Evolutionary conservation across 2,797 vertebrate genomes (phyloP), one percentile per base, ranked within the genome.

Genomic region (Artibeus jamaicensis): DNA sequence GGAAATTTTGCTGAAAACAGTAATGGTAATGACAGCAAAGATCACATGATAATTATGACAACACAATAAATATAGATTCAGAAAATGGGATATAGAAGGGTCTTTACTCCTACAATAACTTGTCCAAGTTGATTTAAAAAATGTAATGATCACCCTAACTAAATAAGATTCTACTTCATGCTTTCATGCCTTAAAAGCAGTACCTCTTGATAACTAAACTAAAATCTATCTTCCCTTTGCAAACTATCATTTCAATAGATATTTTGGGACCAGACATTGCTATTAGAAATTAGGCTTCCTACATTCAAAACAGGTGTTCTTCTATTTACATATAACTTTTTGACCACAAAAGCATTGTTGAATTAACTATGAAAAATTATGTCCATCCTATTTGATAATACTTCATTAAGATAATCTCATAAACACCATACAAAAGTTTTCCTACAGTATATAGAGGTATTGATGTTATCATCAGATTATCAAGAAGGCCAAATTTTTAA

Each of bases 181-280:
- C 3, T 32, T 50, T 4, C 4, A 19, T 65, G 6, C 1, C 21
- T 87, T 65, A 59, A 2, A 71, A 89, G 62, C 0, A 83, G 6
- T 19, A 83, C 79, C 1, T 76, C 53, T 26, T 34, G 4, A 84
- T 50, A 93, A 34, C 26, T 77, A 94, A 55, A 88, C 21, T 59
- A 83, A 74, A 89, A 68, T n/a, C n/a, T 86, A 6, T n/a, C 3
- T 65, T 19, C 24, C 9, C 46, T 79, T 88, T 53, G 22, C 15
- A 93, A 81, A 48, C 18, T 34, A 15, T 16, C 7, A 90, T 78
- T 92, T 74, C 37, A 93, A 50, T 15, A 85, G 55, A 46, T 21
- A 62, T 8, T 53, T 84, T 15, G 39, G 26, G 29, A 85, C 21
- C 5, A 85, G 7, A 5, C 0, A 5, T 29, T 68, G 42, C 9